These are phyloP conservation scores for Melanotaenia nigrans DNA, from an alignment of 2,797 vertebrate genomes.

Conservation along the genomic window DNA sequence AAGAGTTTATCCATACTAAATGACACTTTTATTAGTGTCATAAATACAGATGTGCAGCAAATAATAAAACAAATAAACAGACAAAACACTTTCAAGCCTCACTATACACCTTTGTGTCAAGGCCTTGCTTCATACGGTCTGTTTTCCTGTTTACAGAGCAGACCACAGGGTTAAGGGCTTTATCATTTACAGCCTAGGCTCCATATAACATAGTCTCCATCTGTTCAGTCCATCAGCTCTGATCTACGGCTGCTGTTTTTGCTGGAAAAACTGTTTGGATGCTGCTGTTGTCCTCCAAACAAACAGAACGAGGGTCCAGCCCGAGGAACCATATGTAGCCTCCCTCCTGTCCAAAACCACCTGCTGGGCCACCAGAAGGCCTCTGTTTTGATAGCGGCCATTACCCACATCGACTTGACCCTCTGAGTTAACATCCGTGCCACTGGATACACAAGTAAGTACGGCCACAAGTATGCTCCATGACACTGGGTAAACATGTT, in stretches of 20 bases:
- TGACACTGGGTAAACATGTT: slow-evolving; percentile 71
- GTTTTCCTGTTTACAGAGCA: slow-evolving; percentile 27
- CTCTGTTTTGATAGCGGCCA: slow-evolving; percentile 75
- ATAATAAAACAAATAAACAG: not conserved
- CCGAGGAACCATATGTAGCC: slow-evolving; percentile 21
- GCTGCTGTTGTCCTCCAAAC: slow-evolving; percentile 55
- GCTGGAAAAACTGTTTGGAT: slow-evolving; percentile 61
- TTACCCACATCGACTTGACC: slow-evolving; percentile 62
- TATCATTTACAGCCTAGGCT: slow-evolving; percentile 32
- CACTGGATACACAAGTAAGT: slow-evolving; percentile 68
- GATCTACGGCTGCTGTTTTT: slow-evolving; percentile 35
- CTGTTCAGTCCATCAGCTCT: slow-evolving; percentile 70
- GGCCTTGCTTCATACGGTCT: not conserved
- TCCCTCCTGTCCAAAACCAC: slow-evolving; percentile 30
- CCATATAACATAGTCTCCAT: slow-evolving; percentile 49
- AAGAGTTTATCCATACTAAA: not conserved
- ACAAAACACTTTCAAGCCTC: not conserved
- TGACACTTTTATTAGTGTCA: not conserved
- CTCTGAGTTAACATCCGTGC: slow-evolving; percentile 72
- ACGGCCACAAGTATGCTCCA: slow-evolving; percentile 48
- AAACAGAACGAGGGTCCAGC: slow-evolving; percentile 41
- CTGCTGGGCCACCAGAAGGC: slow-evolving; percentile 79
- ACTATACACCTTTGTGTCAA: not conserved
- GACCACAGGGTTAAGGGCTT: slow-evolving; percentile 22
- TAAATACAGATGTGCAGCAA: not conserved